Evolutionary conservation across 2,113 vertebrate genomes (phyloP).

Genomic region (Platysternon megacephalum): DNA sequence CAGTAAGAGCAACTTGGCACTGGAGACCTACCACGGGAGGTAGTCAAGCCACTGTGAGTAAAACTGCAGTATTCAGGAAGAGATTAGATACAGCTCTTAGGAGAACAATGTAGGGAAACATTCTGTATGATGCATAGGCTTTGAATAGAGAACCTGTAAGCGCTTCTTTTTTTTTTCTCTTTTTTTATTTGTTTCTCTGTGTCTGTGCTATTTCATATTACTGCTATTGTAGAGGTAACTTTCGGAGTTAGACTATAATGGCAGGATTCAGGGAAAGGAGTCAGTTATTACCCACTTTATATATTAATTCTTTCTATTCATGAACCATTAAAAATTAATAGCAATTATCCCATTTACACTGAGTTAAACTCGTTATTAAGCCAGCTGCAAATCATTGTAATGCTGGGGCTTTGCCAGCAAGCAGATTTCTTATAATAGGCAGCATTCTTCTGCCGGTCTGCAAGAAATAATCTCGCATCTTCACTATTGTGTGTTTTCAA

Average conservation of each 20-base stretch:
- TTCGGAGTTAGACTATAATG: neutral
- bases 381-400: neutral
- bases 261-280: neutral
- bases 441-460: neutral
- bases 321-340: neutral
- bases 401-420: neutral
- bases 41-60: neutral
- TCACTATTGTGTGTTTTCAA: neutral
- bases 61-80: neutral
- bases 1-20: neutral
- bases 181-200: neutral
- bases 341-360: neutral
- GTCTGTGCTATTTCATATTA: neutral
- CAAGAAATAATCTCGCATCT: neutral
- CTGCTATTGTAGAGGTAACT: neutral
- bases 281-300: neutral
- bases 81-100: neutral
- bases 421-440: neutral
- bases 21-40: neutral
- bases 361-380: neutral
- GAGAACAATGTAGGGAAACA: neutral
- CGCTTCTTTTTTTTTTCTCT: neutral
- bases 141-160: neutral
- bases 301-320: neutral
- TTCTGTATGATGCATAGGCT: neutral